Evolutionary conservation across 2,888 invertebrate species (phyloP).

Genomic region (Gortyna flavago): DNA sequence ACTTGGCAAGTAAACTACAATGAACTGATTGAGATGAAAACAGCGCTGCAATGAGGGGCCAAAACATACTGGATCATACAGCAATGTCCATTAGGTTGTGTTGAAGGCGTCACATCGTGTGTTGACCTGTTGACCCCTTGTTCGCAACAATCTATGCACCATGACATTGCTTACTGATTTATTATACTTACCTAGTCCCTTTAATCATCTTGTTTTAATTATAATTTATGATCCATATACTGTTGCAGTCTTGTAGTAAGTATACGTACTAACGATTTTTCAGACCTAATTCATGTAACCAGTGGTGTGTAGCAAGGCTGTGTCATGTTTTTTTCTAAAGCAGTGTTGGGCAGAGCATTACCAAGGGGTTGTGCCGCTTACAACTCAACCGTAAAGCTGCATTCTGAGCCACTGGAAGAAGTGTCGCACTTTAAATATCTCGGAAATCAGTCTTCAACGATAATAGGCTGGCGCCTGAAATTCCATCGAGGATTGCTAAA

Average conservation of each 20-base stretch:
- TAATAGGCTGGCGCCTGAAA: not conserved
- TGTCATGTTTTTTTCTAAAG: not conserved
- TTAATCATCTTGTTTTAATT: not conserved
- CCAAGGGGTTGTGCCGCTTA: not conserved
- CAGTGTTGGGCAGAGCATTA: not conserved
- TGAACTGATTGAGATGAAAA: not conserved
- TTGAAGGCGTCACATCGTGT: not conserved
- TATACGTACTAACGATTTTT: not conserved
- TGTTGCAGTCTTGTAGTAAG: not conserved
- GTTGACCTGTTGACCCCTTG: slow-evolving; percentile 7
- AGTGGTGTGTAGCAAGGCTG: not conserved
- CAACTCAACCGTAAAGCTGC: not conserved
- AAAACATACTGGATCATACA: slow-evolving; percentile 3
- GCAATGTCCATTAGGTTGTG: not conserved
- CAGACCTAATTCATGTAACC: not conserved
- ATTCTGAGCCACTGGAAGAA: not conserved
- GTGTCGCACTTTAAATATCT: not conserved
- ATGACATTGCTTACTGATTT: not conserved
- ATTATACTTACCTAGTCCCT: not conserved
- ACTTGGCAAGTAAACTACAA: not conserved
- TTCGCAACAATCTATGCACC: not conserved
- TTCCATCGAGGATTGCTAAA: too few relatives aligned
- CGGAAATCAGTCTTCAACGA: not conserved
- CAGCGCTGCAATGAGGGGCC: not conserved
- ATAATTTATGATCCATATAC: not conserved